Evolutionary conservation across 1,140 invertebrate genomes (phyloP).

Genomic region (Aphelinus certus): DNA sequence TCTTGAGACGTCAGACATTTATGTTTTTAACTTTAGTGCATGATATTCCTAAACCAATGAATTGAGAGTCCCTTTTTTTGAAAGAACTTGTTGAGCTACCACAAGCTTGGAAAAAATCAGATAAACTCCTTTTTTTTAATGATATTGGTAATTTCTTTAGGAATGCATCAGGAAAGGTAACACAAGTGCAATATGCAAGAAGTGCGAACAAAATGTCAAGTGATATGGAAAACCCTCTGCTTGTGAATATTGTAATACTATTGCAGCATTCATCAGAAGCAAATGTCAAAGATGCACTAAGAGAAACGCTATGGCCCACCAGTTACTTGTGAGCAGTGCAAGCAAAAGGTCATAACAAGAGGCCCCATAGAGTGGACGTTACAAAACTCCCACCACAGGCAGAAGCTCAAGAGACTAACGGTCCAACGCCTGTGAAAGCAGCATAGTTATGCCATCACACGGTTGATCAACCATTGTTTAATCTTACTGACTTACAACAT

Average conservation of each 20-base stretch:
- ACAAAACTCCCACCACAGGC: slow-evolving; percentile 70
- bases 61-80: no score
- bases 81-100: no score
- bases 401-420: slow-evolving; percentile 59
- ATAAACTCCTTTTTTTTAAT: no score
- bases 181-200: slow-evolving; percentile 93
- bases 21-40: slow-evolving; percentile 96
- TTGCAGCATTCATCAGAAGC: slow-evolving; percentile 93
- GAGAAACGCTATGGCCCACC: slow-evolving; percentile 95
- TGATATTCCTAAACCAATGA: slow-evolving; percentile 80
- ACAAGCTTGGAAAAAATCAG: no score
- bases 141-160: no score
- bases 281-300: slow-evolving; percentile 90
- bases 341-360: slow-evolving; percentile 82
- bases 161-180: slow-evolving; percentile 91
- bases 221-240: slow-evolving; percentile 92
- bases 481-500: no score
- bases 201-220: slow-evolving; percentile 94
- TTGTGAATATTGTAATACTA: slow-evolving; percentile 97
- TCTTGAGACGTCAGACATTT: slow-evolving; percentile 85
- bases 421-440: slow-evolving; percentile 64
- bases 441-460: no score
- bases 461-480: no score
- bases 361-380: slow-evolving; percentile 77
- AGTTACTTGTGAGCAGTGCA: slow-evolving; percentile 95